Percentiles rank a stretch among this genome's conserved stretches.
Conservation (phyloP, 2,797 vertebrate genomes). For the Pipistrellus pygmaeus region DNA sequence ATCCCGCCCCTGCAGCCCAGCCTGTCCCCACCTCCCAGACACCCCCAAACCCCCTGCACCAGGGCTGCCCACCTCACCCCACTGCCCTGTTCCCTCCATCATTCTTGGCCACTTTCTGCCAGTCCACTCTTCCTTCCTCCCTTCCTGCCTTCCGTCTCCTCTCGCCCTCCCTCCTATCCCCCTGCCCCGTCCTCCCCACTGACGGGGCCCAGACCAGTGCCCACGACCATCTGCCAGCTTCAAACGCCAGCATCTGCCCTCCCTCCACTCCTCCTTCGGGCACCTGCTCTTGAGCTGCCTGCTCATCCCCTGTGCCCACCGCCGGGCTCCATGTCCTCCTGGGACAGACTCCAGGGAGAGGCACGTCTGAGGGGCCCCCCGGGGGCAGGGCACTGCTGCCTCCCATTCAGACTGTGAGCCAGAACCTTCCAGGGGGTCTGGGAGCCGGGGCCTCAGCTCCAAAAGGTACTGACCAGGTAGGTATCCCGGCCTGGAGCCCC, state of each 20-base stretch:
- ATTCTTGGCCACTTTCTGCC: not conserved
- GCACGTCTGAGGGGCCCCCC: not conserved
- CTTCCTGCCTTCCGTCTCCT: not conserved
- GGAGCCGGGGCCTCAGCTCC: not conserved
- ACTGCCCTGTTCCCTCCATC: not conserved
- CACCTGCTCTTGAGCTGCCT: conserved; percentile 66
- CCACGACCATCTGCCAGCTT: conserved; percentile 76
- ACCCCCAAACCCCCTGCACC: not conserved
- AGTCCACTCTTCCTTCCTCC: not conserved
- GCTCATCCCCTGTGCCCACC: not conserved
- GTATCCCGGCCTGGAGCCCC: not conserved
- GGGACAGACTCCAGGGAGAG: not conserved
- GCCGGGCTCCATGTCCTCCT: not conserved
- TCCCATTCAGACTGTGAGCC: not conserved
- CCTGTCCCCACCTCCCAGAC: not conserved
- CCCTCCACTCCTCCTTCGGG: conserved; percentile 51
- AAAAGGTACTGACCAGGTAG: not conserved
- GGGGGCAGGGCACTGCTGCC: not conserved
- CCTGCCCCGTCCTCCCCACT: conserved; percentile 60
- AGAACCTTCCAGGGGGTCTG: not conserved
- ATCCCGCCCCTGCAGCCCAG: not conserved
- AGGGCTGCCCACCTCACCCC: not conserved
- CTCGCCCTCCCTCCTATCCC: not conserved
- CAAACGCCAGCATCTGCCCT: conserved; percentile 41
- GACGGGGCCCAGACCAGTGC: conserved; percentile 70